Conservation (phyloP, 2,113 vertebrate species). For the Proterorhinus semilunaris region DNA sequence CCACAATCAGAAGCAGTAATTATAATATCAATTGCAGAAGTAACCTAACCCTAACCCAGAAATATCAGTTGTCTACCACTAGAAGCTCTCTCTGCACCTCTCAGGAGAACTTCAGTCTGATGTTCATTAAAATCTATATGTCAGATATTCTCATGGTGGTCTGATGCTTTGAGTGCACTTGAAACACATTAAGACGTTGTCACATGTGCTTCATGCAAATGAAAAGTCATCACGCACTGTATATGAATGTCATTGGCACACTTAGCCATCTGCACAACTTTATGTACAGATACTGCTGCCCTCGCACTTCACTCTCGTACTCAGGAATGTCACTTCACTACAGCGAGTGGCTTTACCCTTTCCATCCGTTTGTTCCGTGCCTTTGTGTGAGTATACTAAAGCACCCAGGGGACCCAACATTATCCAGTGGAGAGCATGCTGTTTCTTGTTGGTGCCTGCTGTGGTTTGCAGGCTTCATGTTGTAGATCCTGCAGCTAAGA, state of each 20-base stretch:
- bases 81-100: too few relatives aligned
- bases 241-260: slow-evolving; percentile 1
- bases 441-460: slow-evolving; percentile 23
- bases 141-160: not conserved
- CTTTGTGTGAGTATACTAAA: slow-evolving; percentile 24
- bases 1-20: too few relatives aligned
- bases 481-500: slow-evolving; percentile 43
- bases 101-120: too few relatives aligned
- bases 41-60: too few relatives aligned
- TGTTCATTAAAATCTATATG: too few relatives aligned
- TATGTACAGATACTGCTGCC: slow-evolving; percentile 3
- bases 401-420: slow-evolving; percentile 29
- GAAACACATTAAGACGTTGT: slow-evolving; percentile 17
- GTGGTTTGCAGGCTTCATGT: slow-evolving; percentile 38
- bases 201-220: slow-evolving; percentile 17
- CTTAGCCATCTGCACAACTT: slow-evolving; percentile 22
- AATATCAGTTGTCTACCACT: too few relatives aligned
- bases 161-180: not conserved
- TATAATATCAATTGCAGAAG: too few relatives aligned
- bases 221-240: not conserved
- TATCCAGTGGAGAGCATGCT: slow-evolving; percentile 28
- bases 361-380: slow-evolving; percentile 6
- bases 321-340: slow-evolving; percentile 9
- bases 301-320: slow-evolving; percentile 8
- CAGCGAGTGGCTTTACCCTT: not conserved